Conservation (phyloP, 2,113 vertebrate genomes). For the Numenius arquata region DNA sequence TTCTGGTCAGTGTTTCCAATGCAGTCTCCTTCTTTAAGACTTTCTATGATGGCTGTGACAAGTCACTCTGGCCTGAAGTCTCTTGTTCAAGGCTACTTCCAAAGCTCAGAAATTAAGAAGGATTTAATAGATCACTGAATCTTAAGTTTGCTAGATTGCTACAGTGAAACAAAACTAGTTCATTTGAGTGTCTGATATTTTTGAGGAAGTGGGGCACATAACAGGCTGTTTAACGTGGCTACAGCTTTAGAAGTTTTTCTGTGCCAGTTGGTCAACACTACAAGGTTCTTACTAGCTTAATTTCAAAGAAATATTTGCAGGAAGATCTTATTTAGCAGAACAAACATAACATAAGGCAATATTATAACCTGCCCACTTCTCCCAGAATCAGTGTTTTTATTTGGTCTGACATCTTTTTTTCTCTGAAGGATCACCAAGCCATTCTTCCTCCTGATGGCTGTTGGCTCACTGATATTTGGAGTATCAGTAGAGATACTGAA, state of each 20-base stretch:
- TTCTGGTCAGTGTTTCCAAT: background rate
- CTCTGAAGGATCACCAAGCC: background rate
- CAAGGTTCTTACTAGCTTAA: background rate
- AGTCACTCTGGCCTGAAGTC: background rate
- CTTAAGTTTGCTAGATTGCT: background rate
- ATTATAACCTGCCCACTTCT: background rate
- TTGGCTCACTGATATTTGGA: background rate
- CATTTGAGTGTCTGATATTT: background rate
- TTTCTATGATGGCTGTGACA: background rate
- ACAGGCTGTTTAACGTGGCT: background rate
- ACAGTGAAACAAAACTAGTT: background rate
- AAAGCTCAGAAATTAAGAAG: background rate
- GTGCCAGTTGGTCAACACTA: background rate
- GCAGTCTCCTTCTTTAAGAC: background rate
- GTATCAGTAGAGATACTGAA: background rate
- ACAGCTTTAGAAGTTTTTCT: background rate
- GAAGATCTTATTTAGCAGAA: background rate
- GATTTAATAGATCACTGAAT: background rate
- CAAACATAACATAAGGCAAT: fast-evolving
- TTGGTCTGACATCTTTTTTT: background rate
- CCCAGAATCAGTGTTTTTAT: background rate
- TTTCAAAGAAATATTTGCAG: background rate
- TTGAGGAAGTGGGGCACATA: background rate
- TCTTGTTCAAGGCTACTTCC: background rate
- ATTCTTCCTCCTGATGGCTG: background rate